These are phyloP conservation scores for Pollenia amentaria DNA, from an alignment of 2,888 invertebrate genomes.

Conservation along the genomic window DNA sequence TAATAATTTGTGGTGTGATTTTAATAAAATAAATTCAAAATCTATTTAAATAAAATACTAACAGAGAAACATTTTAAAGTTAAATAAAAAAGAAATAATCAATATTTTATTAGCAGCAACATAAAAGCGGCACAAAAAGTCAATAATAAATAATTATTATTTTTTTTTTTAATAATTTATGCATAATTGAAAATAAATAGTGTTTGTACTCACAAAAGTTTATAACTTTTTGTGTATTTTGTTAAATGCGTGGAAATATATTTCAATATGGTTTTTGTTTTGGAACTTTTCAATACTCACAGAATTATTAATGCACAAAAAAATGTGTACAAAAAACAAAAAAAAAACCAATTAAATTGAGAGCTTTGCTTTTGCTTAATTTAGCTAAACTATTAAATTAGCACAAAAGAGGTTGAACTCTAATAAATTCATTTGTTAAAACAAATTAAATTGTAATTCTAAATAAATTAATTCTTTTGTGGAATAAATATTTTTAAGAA, in stretches of 20 bases:
- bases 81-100: slow-evolving; percentile 10
- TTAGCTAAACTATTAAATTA: not conserved
- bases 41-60: not conserved
- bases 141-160: not conserved
- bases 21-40: slow-evolving; percentile 31
- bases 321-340: slow-evolving; percentile 4
- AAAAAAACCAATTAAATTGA: slow-evolving; percentile 23
- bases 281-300: not conserved
- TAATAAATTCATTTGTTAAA: not conserved
- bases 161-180: slow-evolving; percentile 28
- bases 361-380: not conserved
- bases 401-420: no score
- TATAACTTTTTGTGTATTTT: not conserved
- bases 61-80: not conserved
- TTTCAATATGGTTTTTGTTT: no score
- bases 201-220: not conserved
- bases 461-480: no score
- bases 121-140: not conserved
- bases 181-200: not conserved
- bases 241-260: no score
- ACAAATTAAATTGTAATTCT: no score
- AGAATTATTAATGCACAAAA: slow-evolving; percentile 5
- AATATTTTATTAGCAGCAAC: slow-evolving; percentile 18
- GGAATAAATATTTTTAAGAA: no score
- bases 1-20: slow-evolving; percentile 34